Evolutionary conservation across 1,140 invertebrate species (phyloP), one percentile per base, ranked within the genome.

Genomic region (Drosophila serrata): DNA sequence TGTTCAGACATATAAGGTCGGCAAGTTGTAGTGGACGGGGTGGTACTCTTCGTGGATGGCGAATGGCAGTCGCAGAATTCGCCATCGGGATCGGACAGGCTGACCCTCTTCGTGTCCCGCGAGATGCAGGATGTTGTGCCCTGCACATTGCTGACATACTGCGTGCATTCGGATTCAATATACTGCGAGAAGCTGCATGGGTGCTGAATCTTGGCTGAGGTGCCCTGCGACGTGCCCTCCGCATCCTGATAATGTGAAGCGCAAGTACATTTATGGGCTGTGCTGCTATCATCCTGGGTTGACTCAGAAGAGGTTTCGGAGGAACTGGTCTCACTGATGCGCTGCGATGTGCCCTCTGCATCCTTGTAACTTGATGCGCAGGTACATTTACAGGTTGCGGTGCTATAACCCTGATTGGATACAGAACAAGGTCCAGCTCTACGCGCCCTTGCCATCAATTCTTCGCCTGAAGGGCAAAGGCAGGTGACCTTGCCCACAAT

Each of bases 401-500:
- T 7, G 35, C 15, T 37, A 37, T 37, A 15, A 37, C 3, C 6
- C 22, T 46, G 22, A 13, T 15, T 19, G 19, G 43, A 45, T 19
- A 45, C 43, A 15, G 22, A 45, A 45, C 13, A 24, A 4, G 43
- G 2, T 13, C 6, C 11, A 12, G 11, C 6, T 7, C n/a, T 12
- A 40, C 9, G 1, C 5, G 8, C 3, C 15, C 2, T 12, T 7
- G 9, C 22, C 6, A 5, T 6, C 8, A 31, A 5, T 19, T 33
- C 4, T 22, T 29, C 29, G 17, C 31, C 43, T 40, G 57, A 73
- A 15, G 13, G 48, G 29, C 79, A 88, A 13, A 86, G 62, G 9
- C 84, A 82, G 3, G 82, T 86, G 7, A 86, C 46, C 35, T 82
- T 72, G 7, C 45, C 80, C 53, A 82, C 74, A 6, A 86, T 55